Conservation (phyloP, 1,140 invertebrate genomes). For the Orius laevigatus region DNA sequence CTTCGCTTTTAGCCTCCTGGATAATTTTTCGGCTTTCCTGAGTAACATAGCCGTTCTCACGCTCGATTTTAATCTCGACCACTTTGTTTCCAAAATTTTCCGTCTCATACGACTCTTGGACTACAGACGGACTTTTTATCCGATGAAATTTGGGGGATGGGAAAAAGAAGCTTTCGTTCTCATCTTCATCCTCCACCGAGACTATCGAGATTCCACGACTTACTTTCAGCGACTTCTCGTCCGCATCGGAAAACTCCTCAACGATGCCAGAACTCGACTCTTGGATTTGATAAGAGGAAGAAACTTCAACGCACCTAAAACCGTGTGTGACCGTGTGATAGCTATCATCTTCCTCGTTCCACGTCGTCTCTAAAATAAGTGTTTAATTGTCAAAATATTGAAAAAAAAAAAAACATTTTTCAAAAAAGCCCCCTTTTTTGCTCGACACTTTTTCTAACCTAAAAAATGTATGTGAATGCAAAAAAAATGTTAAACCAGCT, state of each 20-base stretch:
- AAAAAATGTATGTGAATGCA: too few relatives aligned
- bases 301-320: conserved; percentile 30
- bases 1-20: background rate
- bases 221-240: conserved; percentile 24
- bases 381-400: background rate
- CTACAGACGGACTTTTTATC: background rate
- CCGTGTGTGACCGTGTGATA: background rate
- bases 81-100: conserved; percentile 6
- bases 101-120: background rate
- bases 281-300: conserved; percentile 26
- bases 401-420: too few relatives aligned
- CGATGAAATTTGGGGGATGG: background rate
- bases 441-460: too few relatives aligned
- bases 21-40: background rate
- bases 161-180: background rate
- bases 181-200: conserved; percentile 45
- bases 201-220: conserved; percentile 40
- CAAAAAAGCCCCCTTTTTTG: too few relatives aligned
- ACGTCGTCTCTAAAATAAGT: background rate
- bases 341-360: conserved; percentile 4
- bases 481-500: background rate
- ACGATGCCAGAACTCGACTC: conserved; percentile 27
- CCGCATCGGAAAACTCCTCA: conserved; percentile 23
- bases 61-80: conserved; percentile 4
- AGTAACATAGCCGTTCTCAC: background rate